Base-by-base conservation (phyloP, 2,888 invertebrate species). In the Malthinus seriepunctatus region DNA sequence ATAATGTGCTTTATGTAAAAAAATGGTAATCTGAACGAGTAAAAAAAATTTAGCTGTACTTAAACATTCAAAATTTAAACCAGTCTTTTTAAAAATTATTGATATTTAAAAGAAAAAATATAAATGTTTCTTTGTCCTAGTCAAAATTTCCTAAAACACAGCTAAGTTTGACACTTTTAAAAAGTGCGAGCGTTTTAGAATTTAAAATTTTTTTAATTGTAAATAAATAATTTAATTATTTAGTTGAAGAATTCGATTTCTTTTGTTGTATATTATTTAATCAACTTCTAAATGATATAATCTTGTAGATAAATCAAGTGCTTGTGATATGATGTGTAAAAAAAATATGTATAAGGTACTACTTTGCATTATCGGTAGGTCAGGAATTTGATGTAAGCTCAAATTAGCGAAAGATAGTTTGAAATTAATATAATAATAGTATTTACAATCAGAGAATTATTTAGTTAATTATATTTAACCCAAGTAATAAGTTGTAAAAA, bases 261-360 rank as follows among this genome's bases (percentile, higher is more conserved):
- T 42, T 42, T 42, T 42, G 15, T 42, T 42, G 12, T 42, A 23
- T 8, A 23, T 23, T 42, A 42, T 42, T 23, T n/a, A 8, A 35
- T 33, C 33, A 31, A 33, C 38, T 35, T 15, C 46, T 54, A 38
- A 46, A 32, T 47, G 23, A 39, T 34, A 15, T 10, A 14, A 38
- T 47, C 15, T n/a, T 9, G 12, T 33, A 52, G 50, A 37, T 38
- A 47, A 34, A 61, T 45, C 32, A 67, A 67, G 63, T 66, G 69
- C 69, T 69, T 67, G 69, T 69, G 69, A 69, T 69, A 69, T 67
- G 67, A 69, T 69, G 65, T 66, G 65, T 65, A 66, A 63, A 65
- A 57, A n/a, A 49, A 52, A 48, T 32, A 56, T 33, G 15, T 34
- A 33, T 10, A 48, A 49, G 42, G 35, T 50, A 23, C 11, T 31